Evolutionary conservation across 2,888 invertebrate species (phyloP).

Genomic region (Hypomecis atomaria): DNA sequence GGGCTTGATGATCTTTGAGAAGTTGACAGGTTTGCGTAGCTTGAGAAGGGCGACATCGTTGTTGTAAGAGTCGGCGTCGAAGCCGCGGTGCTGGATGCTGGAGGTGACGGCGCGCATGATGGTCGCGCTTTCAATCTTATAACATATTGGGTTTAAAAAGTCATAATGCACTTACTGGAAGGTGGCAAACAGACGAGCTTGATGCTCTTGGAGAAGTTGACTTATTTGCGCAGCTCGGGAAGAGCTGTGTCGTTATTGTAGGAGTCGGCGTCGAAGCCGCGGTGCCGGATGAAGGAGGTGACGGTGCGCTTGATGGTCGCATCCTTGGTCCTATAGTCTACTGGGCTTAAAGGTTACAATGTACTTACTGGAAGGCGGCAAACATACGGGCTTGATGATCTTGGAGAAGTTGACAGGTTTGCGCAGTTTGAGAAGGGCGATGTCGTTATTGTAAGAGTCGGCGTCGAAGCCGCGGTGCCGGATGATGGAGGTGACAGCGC

Average conservation of each 20-base stretch:
- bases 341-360: too few relatives aligned
- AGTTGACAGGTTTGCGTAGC: constrained; percentile 90
- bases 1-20: constrained; percentile 90
- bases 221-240: constrained; percentile 90
- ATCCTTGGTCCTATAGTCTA: constrained; percentile 89
- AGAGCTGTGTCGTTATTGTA: constrained; percentile 95
- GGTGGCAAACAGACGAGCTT: constrained; percentile 92
- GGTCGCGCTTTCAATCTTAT: constrained; percentile 91
- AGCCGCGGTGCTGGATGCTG: constrained; percentile 91
- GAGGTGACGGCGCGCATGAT: constrained; percentile 92
- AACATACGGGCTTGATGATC: constrained; percentile 90
- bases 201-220: constrained; percentile 89
- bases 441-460: constrained; percentile 94
- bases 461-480: constrained; percentile 93
- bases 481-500: constrained; percentile 91
- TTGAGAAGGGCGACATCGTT: constrained; percentile 93
- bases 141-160: too few relatives aligned
- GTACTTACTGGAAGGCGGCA: constrained; percentile 90
- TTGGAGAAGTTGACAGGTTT: constrained; percentile 91
- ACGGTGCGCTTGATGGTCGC: constrained; percentile 93
- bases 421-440: constrained; percentile 90
- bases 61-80: constrained; percentile 93
- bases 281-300: constrained; percentile 90
- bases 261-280: constrained; percentile 93
- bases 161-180: too few relatives aligned